phyloP scores from a whole-genome alignment of 2,888 invertebrate genomes.

The Homarus gammarus region DNA sequence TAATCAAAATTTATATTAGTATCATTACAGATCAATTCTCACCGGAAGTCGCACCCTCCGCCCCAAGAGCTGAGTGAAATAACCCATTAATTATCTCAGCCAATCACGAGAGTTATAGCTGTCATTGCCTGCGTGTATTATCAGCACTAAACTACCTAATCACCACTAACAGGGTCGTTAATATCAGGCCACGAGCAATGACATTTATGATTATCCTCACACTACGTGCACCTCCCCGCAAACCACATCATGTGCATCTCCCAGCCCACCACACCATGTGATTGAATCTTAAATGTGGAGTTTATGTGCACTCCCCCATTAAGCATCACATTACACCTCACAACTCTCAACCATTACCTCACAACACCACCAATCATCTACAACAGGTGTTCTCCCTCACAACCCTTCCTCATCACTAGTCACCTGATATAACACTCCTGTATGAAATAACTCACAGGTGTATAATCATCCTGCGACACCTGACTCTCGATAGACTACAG shows the following conservation, averaged over 20 bases:
- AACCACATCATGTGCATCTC: background rate
- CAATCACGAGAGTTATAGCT: background rate
- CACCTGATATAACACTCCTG: too few relatives aligned
- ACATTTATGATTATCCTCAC: background rate
- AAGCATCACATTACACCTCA: too few relatives aligned
- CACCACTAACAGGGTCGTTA: background rate
- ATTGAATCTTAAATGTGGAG: background rate
- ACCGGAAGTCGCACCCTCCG: background rate
- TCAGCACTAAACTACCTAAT: background rate
- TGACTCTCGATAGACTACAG: too few relatives aligned
- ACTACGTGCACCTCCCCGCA: background rate
- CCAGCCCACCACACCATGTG: background rate
- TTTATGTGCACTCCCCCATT: conserved; percentile 4
- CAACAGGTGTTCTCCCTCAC: too few relatives aligned
- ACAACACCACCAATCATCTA: too few relatives aligned
- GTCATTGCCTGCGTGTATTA: background rate
- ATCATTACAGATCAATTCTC: background rate
- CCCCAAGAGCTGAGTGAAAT: background rate
- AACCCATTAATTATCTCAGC: background rate
- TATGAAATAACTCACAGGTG: too few relatives aligned
- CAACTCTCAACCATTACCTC: too few relatives aligned
- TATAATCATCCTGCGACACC: too few relatives aligned
- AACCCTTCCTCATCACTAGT: too few relatives aligned
- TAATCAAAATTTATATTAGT: background rate
- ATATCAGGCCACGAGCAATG: background rate